Evolutionary conservation across 2,113 vertebrate species (phyloP), one percentile per base, ranked within the genome.

Genomic region (Ellobius talpinus): DNA sequence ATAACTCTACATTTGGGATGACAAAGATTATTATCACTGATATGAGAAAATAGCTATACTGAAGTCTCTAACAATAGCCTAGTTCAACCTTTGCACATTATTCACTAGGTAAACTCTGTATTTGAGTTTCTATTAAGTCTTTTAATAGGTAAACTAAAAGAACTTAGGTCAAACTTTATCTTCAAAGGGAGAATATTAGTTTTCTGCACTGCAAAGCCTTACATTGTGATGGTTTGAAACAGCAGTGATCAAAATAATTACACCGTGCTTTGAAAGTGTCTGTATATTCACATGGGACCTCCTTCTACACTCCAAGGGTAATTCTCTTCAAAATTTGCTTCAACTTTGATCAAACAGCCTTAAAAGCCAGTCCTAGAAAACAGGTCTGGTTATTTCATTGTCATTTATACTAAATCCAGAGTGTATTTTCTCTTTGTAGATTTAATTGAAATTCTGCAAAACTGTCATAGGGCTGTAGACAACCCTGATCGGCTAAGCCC

Each of bases 191-290:
- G 95, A 7, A 82, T 17, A 24, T 58, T 84, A 70, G 5, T 96
- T 97, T 97, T 92, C 24, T 93, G 65, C 29, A 96, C 65, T 92
- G 33, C 55, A 97, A 98, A 96, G 74, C 70, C n/a, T 87, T 74
- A 82, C 66, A 87, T 4, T 12, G 2, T 84, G 52, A 50, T 84
- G n/a, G 36, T 94, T n/a, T 94, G 90, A 97, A 97, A 74, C 5
- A 95, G 39, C 39, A 93, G 39, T 92, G 55, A 96, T 96, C 93
- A 94, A 95, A 97, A 88, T 61, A 23, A 94, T 91, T 92, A 16
- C 16, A 90, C 9, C 6, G 63, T 92, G 45, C 61, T 93, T 66
- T 50, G 47, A 91, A 39, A 70, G 19, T 78, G 14, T n/a, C 9
- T 7, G 5, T 77, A 78, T 52, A 50, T 0, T 31, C 88, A 65